Base-by-base conservation (phyloP, 2,113 vertebrate genomes). In the Myrmecobius fasciatus region DNA sequence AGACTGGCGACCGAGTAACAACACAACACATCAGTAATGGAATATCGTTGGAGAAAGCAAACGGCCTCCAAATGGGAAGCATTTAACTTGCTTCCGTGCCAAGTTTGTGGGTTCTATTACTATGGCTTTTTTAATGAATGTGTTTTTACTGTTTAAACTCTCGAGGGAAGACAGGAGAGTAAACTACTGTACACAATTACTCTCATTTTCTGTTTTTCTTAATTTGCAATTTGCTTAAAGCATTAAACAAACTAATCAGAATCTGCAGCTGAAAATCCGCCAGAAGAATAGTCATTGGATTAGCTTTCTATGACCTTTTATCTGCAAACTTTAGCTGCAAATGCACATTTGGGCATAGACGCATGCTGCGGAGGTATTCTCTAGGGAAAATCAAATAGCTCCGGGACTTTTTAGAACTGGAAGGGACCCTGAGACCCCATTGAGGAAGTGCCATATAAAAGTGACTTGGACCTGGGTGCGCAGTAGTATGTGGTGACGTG, bases 211-310 rank as follows among this genome's bases (percentile, higher is more conserved):
- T n/a, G 8, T 25, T 36, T 24, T 95, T 92, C 54, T 94, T 83
- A 90, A 88, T 96, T 48, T 92, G 91, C 52, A 60, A 26, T 92
- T 92, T 92, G 89, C 47, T 51, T 90, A 48, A 52, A 92, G 43
- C 43, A 47, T 53, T 92, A 56, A 54, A 48, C 43, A 92, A 60
- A 52, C 54, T 92, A 47, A 46, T 53, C 26, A 2, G 52, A n/a
- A 60, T 52, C 25, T 25, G 8, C 54, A 43, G 12, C n/a, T 20
- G 9, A 46, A 92, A 26, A 24, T 56, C 52, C 20, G 3, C 56
- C 12, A 54, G n/a, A 49, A n/a, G 91, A 49, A 90, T 28, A 49
- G 49, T n/a, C 48, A 12, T 31, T 11, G 26, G 49, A 28, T 90
- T 90, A 47, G 48, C 28, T 90, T 90, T 51, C 47, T 90, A 7